Base-by-base conservation (phyloP, 2,113 vertebrate species). In the Lutjanus erythropterus region DNA sequence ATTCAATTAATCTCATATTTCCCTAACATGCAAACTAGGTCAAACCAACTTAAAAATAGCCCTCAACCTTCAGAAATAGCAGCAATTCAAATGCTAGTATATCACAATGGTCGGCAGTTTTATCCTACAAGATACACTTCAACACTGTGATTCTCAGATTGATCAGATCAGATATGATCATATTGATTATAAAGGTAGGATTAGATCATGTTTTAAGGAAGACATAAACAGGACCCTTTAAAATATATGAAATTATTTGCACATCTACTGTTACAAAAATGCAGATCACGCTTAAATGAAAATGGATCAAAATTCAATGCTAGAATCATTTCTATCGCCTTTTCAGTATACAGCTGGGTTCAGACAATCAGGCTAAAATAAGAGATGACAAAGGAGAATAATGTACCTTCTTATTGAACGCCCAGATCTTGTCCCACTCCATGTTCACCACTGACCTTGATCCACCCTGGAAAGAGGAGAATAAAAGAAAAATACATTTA, bases 391-490 rank as follows among this genome's bases (percentile, higher is more conserved):
- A 23, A 18, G n/a, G 5, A 31, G 25, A 35, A 50, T 80, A 23
- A n/a, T 18, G 21, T 95, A 99, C 98, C 97, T 99, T 99, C 93
- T 99, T 99, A 89, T 99, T 99, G 88, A 99, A 99, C 3, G 98
- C 92, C 98, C 98, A 99, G 91, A 99, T 98, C 95, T 99, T 99
- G 95, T 99, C 98, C 98, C 98, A 99, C 84, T 99, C 98, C 98
- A 99, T 99, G 91, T 99, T 99, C 75, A 99, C 98, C 0, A 99
- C 97, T 47, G 98, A 99, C 66, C 97, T 95, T 27, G 98, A 99
- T 6, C 97, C 98, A 60, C 98, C 98, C 98, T 99, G 74, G 19
- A 89, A 62, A 44, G 18, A 50, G 10, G 6, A 56, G 16, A 5
- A 77, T 15, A 10, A 16, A 55, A 46, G 0, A 49, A 62, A 75